These are phyloP conservation scores for Zaprionus davidi DNA, from an alignment of 1,140 invertebrate species.

Conservation along the genomic window DNA sequence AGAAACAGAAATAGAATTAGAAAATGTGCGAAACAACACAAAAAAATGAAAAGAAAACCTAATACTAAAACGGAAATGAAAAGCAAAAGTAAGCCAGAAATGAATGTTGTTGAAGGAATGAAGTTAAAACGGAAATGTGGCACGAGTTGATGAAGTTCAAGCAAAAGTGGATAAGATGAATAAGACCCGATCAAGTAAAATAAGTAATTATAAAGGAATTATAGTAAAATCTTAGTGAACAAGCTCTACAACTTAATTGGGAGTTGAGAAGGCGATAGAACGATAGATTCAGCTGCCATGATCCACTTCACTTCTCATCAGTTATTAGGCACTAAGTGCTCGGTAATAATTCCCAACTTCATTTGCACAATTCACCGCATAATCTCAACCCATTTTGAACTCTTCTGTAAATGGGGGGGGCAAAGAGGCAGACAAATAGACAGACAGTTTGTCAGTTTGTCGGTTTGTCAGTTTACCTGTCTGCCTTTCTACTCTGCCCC, in stretches of 20 bases:
- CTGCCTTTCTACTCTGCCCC: conserved; percentile 11
- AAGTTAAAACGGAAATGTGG: conserved; percentile 24
- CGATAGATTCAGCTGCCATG: neutral
- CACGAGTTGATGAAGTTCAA: neutral
- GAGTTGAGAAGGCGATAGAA: no score
- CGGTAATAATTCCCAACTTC: neutral
- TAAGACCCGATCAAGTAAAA: no score
- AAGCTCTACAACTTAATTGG: no score
- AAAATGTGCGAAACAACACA: conserved; percentile 11
- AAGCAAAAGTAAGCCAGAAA: conserved; percentile 26
- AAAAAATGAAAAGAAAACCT: conserved; percentile 1
- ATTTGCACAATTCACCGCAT: conserved; percentile 4
- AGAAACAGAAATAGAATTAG: conserved; percentile 29
- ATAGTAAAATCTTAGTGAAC: no score
- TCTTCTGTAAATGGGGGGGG: neutral
- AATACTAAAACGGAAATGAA: conserved; percentile 30
- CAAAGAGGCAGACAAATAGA: neutral
- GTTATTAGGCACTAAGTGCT: neutral
- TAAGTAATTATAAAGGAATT: no score
- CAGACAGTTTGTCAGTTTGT: neutral
- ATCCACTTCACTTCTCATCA: neutral
- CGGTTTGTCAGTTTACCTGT: neutral
- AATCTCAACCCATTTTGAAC: neutral
- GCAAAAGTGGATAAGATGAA: neutral
- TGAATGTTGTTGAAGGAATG: neutral